A percentile compares a stretch with the other conserved stretches of the same genome.
Evolutionary conservation across 2,113 vertebrate genomes (phyloP).

Genomic region (Psilopsiagon aymara): DNA sequence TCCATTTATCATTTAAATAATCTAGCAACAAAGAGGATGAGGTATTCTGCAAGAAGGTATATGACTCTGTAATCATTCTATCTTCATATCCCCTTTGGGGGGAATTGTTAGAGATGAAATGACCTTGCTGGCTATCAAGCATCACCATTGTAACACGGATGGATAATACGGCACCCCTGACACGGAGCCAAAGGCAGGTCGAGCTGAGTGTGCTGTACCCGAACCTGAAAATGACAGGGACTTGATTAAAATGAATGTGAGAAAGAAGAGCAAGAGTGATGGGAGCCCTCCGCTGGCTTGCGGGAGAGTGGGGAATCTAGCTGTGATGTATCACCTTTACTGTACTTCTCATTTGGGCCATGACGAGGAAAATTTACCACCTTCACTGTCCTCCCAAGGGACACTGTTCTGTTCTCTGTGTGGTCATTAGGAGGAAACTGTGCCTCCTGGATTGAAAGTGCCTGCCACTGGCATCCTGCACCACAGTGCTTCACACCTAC

Average conservation of each 20-base stretch:
- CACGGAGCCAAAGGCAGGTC: slow-evolving; percentile 54
- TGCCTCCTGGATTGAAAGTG: not conserved
- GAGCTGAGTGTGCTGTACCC: slow-evolving; percentile 16
- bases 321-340: slow-evolving; percentile 4
- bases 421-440: not conserved
- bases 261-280: slow-evolving; percentile 43
- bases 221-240: slow-evolving; percentile 36
- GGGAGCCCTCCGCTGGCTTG: not conserved
- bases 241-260: slow-evolving; percentile 66
- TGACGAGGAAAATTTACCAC: slow-evolving; percentile 25
- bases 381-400: not conserved
- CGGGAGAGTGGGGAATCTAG: not conserved
- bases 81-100: slow-evolving; percentile 58
- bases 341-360: slow-evolving; percentile 17
- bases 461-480: not conserved
- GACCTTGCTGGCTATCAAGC: slow-evolving; percentile 55
- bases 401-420: not conserved
- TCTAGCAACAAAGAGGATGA: slow-evolving; percentile 62
- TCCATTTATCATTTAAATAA: slow-evolving; percentile 70
- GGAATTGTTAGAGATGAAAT: slow-evolving; percentile 56
- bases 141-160: slow-evolving; percentile 13
- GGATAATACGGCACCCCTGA: slow-evolving; percentile 58
- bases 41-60: slow-evolving; percentile 36
- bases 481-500: not conserved
- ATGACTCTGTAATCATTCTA: slow-evolving; percentile 57